phyloP scores from a whole-genome alignment of 2,888 invertebrate species.

The Spialia ferax region DNA sequence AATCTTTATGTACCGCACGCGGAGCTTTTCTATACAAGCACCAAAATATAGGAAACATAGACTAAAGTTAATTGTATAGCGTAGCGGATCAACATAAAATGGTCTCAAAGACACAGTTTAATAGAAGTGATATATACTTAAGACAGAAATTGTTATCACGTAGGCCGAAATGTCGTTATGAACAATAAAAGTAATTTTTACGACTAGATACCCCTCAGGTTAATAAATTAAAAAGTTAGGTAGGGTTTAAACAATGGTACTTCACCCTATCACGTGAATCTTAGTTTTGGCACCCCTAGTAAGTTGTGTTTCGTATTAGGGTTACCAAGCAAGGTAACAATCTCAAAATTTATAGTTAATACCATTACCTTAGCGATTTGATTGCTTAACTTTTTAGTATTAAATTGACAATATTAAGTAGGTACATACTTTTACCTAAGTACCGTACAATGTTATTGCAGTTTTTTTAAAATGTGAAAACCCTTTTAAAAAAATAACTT shows the following conservation, averaged over 20 bases:
- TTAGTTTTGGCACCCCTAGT: constrained; percentile 72
- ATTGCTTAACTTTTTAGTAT: neutral
- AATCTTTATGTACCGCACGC: constrained; percentile 66
- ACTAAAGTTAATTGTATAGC: neutral
- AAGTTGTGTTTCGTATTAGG: constrained; percentile 45
- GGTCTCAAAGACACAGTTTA: constrained; percentile 42
- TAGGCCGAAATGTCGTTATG: constrained; percentile 85
- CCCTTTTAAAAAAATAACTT: too few relatives aligned
- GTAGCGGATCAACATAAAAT: constrained; percentile 20
- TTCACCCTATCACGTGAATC: constrained; percentile 77
- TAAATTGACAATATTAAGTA: too few relatives aligned
- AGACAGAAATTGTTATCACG: constrained; percentile 81
- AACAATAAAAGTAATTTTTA: constrained; percentile 87
- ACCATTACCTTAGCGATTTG: neutral
- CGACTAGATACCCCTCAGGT: constrained; percentile 80
- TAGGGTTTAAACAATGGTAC: constrained; percentile 80
- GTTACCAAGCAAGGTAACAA: constrained; percentile 42
- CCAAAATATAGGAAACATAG: constrained; percentile 45
- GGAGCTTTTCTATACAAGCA: constrained; percentile 49
- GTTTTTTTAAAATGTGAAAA: too few relatives aligned
- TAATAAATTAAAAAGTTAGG: constrained; percentile 84
- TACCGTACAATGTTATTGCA: too few relatives aligned
- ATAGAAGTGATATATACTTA: constrained; percentile 77
- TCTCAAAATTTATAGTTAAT: neutral
- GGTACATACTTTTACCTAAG: too few relatives aligned